Base-by-base conservation (phyloP, 2,797 vertebrate species). In the Scarus forsteni region DNA sequence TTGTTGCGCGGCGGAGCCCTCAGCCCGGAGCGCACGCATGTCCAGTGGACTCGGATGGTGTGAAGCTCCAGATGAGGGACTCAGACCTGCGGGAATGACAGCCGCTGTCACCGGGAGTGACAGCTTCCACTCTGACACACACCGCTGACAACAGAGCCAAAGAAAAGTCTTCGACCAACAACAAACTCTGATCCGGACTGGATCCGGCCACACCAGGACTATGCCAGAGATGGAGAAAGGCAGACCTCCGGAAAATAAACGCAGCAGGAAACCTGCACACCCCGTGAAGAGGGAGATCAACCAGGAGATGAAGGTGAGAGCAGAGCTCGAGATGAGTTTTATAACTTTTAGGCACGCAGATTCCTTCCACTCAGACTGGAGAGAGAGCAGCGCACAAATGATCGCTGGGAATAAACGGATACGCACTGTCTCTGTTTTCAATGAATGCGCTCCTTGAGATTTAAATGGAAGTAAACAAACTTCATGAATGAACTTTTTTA, bases 171-270 rank as follows among this genome's bases (percentile, higher is more conserved):
- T 38, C 60, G 49, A 68, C 67, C 68, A 80, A 85, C 83, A 87
- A 52, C 89, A 89, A 89, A 93, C 90, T 68, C 92, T 91, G 94
- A 94, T 93, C 94, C 92, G 86, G 77, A 68, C 64, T 58, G 90
- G 94, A 95, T 95, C 96, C 95, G 93, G 93, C 92, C 95, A 69
- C 67, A 85, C 52, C 68, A 92, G 96, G 94, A 97, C 95, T 95
- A 98, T 97, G 96, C 96, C 96, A 96, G 97, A 98, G 95, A 98
- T 97, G 97, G 97, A 98, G 94, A 97, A 97, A 94, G 96, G 96
- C 85, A 97, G 97, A 96, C 96, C 97, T 73, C 96, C 97, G 75
- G 97, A 99, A 96, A 98, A 96, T 94, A 99, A 98, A 92, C 94
- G 97, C 89, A 98, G 97, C 93, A 97, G 97, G 92, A 98, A 98